These are phyloP conservation scores for Hepsetus odoe DNA, from an alignment of 2,113 vertebrate species.

Conservation along the genomic window DNA sequence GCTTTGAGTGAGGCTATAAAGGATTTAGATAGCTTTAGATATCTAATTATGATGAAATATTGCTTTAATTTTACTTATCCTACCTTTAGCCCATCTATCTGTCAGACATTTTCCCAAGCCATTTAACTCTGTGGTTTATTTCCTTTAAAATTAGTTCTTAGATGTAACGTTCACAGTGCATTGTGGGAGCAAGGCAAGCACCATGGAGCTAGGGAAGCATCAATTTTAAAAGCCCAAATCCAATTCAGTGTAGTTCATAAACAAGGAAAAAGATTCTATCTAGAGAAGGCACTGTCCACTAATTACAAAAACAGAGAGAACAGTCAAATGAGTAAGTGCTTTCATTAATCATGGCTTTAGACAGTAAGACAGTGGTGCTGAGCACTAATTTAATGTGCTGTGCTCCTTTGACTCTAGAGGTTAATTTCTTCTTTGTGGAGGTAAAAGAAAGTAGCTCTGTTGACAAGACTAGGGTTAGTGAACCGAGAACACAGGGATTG, in stretches of 20 bases:
- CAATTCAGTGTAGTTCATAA: constrained; percentile 49
- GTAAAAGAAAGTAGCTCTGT: constrained; percentile 32
- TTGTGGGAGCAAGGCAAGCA: not conserved
- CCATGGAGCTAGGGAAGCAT: not conserved
- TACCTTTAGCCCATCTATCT: not conserved
- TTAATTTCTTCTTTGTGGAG: constrained; percentile 48
- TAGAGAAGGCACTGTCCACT: constrained; percentile 59
- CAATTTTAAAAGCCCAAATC: constrained; percentile 5
- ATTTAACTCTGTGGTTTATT: not conserved
- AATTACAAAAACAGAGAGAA: constrained; percentile 63
- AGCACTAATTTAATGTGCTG: constrained; percentile 55
- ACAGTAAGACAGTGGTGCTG: constrained; percentile 52
- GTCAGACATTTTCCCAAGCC: not conserved
- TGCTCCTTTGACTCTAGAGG: constrained; percentile 48
- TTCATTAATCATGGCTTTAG: constrained; percentile 65
- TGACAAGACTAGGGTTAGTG: constrained; percentile 44
- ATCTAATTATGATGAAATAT: not conserved
- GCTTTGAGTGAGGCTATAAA: not conserved
- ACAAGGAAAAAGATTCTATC: constrained; percentile 55
- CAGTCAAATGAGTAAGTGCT: constrained; percentile 55
- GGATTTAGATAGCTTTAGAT: not conserved
- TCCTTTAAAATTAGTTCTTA: not conserved
- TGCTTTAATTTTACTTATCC: not conserved
- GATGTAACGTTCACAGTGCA: not conserved
- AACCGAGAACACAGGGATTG: constrained; percentile 30